Conservation (phyloP, 1,140 invertebrate genomes). For the Amphibalanus amphitrite region DNA sequence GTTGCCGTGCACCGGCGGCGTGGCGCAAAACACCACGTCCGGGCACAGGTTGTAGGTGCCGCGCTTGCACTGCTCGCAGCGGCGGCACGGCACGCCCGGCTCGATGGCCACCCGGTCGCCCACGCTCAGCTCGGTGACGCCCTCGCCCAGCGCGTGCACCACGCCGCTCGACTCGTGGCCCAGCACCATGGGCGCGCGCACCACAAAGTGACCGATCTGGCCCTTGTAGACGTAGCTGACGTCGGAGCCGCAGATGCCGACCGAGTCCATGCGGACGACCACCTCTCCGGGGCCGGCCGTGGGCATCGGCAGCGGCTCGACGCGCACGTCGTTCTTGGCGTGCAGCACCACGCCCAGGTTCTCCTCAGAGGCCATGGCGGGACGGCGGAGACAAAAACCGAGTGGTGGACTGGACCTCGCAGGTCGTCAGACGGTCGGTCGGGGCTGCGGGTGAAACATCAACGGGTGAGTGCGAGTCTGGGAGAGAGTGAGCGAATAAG, state of each 20-base stretch:
- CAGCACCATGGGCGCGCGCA: conserved; percentile 69
- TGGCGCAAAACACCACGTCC: conserved; percentile 73
- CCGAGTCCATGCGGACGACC: conserved; percentile 63
- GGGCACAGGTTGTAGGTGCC: conserved; percentile 81
- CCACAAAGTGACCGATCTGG: conserved; percentile 63
- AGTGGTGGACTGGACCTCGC: too few species aligned
- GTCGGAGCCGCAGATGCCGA: conserved; percentile 93
- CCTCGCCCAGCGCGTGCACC: conserved; percentile 46
- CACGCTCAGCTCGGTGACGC: conserved; percentile 48
- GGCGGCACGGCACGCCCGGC: conserved; percentile 71
- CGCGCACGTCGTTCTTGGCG: too few species aligned
- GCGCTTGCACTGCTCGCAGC: conserved; percentile 64
- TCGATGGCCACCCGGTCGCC: conserved; percentile 87
- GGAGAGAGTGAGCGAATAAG: too few species aligned
- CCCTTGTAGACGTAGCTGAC: conserved; percentile 76
- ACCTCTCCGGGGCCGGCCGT: conserved; percentile 43
- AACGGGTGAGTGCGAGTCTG: too few species aligned
- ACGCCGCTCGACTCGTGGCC: conserved; percentile 72
- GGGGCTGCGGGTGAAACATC: too few species aligned
- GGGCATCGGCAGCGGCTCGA: too few species aligned
- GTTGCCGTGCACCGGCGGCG: conserved; percentile 73
- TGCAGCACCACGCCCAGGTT: too few species aligned
- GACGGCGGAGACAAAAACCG: too few species aligned
- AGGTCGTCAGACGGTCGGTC: too few species aligned
- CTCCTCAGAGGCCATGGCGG: too few species aligned